phyloP scores from a whole-genome alignment of 2,888 invertebrate genomes.

The Drosophila macrospina region DNA sequence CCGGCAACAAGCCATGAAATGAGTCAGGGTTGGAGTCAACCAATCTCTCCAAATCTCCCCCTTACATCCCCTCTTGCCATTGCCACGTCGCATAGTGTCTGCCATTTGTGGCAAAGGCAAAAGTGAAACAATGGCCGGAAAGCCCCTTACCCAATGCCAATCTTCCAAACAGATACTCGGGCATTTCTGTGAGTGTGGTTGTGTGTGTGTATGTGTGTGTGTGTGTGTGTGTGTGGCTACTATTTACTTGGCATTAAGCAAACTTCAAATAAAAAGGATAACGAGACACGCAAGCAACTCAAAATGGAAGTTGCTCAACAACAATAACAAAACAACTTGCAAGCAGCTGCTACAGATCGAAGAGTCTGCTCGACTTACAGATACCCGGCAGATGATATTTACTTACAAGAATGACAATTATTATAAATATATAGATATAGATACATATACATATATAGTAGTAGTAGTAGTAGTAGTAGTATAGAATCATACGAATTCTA shows the following conservation, averaged over 20 bases:
- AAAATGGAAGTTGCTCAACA: conserved; percentile 65
- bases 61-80: neutral
- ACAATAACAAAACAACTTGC: conserved; percentile 34
- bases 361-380: neutral
- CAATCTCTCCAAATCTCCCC: conserved; percentile 1
- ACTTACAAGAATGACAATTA: too few relatives aligned
- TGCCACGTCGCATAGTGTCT: conserved; percentile 10
- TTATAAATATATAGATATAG: too few relatives aligned
- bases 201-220: neutral
- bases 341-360: conserved; percentile 1
- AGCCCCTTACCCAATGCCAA: conserved; percentile 44
- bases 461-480: too few relatives aligned
- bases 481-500: neutral
- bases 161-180: conserved; percentile 21
- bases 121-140: conserved; percentile 57
- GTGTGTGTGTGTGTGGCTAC: conserved; percentile 40
- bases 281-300: conserved; percentile 77
- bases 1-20: conserved; percentile 76
- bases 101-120: conserved; percentile 42
- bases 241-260: conserved; percentile 79
- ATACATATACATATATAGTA: too few relatives aligned
- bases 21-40: conserved; percentile 31
- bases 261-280: conserved; percentile 81
- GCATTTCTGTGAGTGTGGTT: neutral
- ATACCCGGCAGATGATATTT: neutral